phyloP scores from a whole-genome alignment of 2,888 invertebrate genomes.

The Apantesis nais region DNA sequence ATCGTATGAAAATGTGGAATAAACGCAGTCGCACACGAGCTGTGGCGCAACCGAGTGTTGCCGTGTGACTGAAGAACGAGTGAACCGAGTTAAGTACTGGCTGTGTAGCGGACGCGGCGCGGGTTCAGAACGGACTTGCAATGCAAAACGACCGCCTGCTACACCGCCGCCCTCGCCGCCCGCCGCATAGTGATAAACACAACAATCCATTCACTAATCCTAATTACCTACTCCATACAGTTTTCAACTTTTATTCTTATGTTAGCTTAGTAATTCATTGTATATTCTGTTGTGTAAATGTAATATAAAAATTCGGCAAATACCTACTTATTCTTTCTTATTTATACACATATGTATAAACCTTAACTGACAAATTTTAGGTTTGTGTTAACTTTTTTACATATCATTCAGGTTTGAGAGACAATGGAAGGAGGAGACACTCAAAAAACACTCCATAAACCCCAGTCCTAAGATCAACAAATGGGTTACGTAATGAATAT shows the following conservation, averaged over 20 bases:
- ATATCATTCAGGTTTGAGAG: not conserved
- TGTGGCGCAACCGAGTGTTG: conserved; percentile 79
- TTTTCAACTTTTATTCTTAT: not conserved
- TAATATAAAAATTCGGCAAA: not conserved
- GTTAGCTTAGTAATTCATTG: not conserved
- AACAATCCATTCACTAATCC: conserved; percentile 58
- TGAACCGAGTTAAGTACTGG: conserved; percentile 55
- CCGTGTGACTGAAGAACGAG: conserved; percentile 78
- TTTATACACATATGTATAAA: no score
- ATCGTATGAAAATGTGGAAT: conserved; percentile 38
- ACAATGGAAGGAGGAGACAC: no score
- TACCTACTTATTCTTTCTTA: not conserved
- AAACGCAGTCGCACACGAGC: conserved; percentile 55
- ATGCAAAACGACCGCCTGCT: conserved; percentile 63
- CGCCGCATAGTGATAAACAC: conserved; percentile 53
- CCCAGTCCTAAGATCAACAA: no score
- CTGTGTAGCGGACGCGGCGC: conserved; percentile 54
- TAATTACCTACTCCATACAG: conserved; percentile 29
- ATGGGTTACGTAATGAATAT: no score
- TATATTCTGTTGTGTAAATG: not conserved
- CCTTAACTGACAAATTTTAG: no score
- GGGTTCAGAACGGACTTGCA: conserved; percentile 65
- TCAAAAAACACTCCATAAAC: no score
- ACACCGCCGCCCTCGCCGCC: conserved; percentile 49
- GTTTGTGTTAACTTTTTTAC: not conserved